These are phyloP conservation scores for Bombus affinis DNA, from an alignment of 1,140 invertebrate genomes.

Conservation along the genomic window DNA sequence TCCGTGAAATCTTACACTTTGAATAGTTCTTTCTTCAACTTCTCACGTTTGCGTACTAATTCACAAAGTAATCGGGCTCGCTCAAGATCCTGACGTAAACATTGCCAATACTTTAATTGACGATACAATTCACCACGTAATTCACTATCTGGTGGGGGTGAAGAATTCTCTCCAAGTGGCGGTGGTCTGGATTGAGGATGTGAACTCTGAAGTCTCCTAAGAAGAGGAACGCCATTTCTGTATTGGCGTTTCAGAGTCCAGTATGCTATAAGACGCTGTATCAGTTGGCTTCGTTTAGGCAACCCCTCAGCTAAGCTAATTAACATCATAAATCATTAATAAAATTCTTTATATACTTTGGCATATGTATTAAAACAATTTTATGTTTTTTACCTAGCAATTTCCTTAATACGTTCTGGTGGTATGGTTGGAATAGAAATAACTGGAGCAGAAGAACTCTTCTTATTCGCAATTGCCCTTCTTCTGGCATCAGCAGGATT, in stretches of 20 bases:
- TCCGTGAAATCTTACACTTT: conserved; percentile 83
- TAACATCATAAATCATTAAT: conserved; percentile 11
- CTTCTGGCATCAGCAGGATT: conserved; percentile 81
- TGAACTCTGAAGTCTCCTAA: conserved; percentile 92
- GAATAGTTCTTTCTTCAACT: conserved; percentile 94
- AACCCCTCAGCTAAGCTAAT: conserved; percentile 82
- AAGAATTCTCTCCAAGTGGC: conserved; percentile 73
- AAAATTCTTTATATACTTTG: not conserved
- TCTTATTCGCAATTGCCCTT: conserved; percentile 90
- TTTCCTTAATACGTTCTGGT: conserved; percentile 93
- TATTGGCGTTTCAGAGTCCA: conserved; percentile 98
- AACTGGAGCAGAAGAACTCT: conserved; percentile 93
- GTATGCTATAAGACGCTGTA: conserved; percentile 94
- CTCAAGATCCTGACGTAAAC: conserved; percentile 96
- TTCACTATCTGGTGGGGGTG: conserved; percentile 82
- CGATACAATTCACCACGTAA: conserved; percentile 88
- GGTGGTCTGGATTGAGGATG: conserved; percentile 83
- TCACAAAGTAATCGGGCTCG: conserved; percentile 96
- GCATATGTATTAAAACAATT: not conserved
- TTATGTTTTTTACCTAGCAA: conserved; percentile 83
- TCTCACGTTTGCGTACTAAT: conserved; percentile 96
- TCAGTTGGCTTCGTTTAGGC: conserved; percentile 92
- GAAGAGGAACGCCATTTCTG: conserved; percentile 96
- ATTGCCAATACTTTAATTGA: conserved; percentile 97
- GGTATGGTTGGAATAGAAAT: conserved; percentile 97